phyloP scores from a whole-genome alignment of 2,888 invertebrate species.

The Sepiola atlantica region DNA sequence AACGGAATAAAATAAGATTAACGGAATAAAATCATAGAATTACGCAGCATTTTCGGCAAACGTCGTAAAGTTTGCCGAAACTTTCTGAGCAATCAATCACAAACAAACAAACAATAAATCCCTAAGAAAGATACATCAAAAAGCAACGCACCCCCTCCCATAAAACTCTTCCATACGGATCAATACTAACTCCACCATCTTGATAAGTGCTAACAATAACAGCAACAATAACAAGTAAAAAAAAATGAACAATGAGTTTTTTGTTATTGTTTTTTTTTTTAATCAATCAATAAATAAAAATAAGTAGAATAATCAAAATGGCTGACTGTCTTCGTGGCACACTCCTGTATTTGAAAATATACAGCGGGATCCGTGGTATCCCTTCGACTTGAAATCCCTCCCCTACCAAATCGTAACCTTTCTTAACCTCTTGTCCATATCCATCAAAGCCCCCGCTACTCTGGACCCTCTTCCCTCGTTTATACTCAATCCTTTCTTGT shows the following conservation, averaged over 20 bases:
- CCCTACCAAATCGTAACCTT: background rate
- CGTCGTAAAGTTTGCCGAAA: background rate
- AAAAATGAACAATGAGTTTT: background rate
- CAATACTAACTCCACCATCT: too few species aligned
- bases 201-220: background rate
- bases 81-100: constrained; percentile 6
- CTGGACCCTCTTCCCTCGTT: background rate
- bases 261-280: background rate
- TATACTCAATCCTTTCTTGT: background rate
- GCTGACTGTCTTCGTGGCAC: background rate
- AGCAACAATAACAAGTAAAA: background rate
- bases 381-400: background rate
- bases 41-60: background rate
- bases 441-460: background rate
- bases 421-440: background rate
- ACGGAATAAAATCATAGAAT: background rate
- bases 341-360: background rate
- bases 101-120: background rate
- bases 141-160: background rate
- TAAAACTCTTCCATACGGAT: too few species aligned
- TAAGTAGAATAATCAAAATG: background rate
- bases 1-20: background rate
- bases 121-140: background rate
- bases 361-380: background rate
- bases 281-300: background rate